Percentiles rank a stretch among this genome's conserved stretches.
These are phyloP conservation scores for Girardinichthys multiradiatus DNA, from an alignment of 2,113 vertebrate species.

Conservation along the genomic window DNA sequence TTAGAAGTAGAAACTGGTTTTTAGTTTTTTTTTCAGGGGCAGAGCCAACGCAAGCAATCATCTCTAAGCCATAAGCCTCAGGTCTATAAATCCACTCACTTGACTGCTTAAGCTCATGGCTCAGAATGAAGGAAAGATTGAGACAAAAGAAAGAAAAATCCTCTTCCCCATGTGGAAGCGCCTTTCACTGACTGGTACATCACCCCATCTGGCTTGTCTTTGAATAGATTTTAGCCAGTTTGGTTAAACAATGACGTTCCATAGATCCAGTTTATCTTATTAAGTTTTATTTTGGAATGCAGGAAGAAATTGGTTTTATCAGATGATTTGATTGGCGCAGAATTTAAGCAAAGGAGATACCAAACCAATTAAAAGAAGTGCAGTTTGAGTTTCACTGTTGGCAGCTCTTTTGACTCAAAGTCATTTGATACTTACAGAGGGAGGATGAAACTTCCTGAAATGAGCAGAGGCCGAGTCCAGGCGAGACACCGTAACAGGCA, in stretches of 20 bases:
- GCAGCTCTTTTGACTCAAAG: constrained; percentile 40
- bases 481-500: constrained; percentile 28
- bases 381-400: constrained; percentile 46
- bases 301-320: constrained; percentile 34
- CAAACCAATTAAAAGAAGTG: constrained; percentile 57
- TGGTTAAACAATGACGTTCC: constrained; percentile 4
- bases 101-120: constrained; percentile 69
- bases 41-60: constrained; percentile 77
- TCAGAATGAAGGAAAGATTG: constrained; percentile 63
- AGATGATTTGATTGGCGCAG: constrained; percentile 27
- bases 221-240: constrained; percentile 3
- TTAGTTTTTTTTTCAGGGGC: constrained; percentile 76
- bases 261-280: constrained; percentile 24
- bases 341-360: constrained; percentile 25
- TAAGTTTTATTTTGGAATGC: constrained; percentile 32
- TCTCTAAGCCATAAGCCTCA: constrained; percentile 70
- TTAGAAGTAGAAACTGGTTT: constrained; percentile 66
- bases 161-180: constrained; percentile 30
- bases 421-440: constrained; percentile 39
- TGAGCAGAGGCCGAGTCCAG: constrained; percentile 30
- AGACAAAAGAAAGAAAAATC: constrained; percentile 43
- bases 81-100: constrained; percentile 76
- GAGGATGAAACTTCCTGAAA: constrained; percentile 63
- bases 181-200: constrained; percentile 14
- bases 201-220: constrained; percentile 28